Conservation (phyloP, 2,797 vertebrate species). For the Lagocephalus sceleratus region DNA sequence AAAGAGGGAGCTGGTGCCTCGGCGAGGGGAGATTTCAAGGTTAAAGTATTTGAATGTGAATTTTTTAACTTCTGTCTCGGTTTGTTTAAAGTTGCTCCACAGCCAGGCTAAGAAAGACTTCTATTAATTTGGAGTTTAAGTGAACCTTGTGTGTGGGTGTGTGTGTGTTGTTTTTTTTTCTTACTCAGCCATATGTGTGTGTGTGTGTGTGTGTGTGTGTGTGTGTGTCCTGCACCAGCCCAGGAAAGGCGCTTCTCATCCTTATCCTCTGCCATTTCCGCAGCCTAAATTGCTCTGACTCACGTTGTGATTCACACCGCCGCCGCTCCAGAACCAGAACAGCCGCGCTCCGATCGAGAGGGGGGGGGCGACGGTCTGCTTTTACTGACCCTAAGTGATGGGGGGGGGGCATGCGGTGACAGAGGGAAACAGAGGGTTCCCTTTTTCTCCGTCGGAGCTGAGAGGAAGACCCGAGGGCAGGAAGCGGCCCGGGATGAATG, state of each 20-base stretch:
- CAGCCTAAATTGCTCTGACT: slow-evolving; percentile 58
- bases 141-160: slow-evolving; percentile 12
- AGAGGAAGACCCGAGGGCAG: slow-evolving; percentile 69
- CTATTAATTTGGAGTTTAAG: slow-evolving; percentile 54
- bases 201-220: slow-evolving; percentile 9
- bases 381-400: slow-evolving; percentile 36
- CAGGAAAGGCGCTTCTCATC: slow-evolving; percentile 61
- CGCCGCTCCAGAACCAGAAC: slow-evolving; percentile 48
- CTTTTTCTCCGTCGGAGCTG: slow-evolving; percentile 51
- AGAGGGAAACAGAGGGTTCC: slow-evolving; percentile 65
- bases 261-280: slow-evolving; percentile 63
- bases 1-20: slow-evolving; percentile 73
- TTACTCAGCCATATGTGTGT: slow-evolving; percentile 21
- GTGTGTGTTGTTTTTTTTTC: slow-evolving; percentile 18
- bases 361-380: slow-evolving; percentile 26
- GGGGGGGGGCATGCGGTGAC: slow-evolving; percentile 1
- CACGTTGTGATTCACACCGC: slow-evolving; percentile 63
- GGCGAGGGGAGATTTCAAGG: slow-evolving; percentile 83
- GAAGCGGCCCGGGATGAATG: slow-evolving; percentile 67
- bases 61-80: slow-evolving; percentile 80
- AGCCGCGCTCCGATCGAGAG: slow-evolving; percentile 22
- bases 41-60: slow-evolving; percentile 82
- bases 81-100: slow-evolving; percentile 78
- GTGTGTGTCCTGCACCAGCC: slow-evolving; percentile 37
- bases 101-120: slow-evolving; percentile 61